Percentiles rank a stretch among this genome's conserved stretches.
These are phyloP conservation scores for Dermatophagoides farinae DNA, from an alignment of 1,140 invertebrate genomes.

Conservation along the genomic window DNA sequence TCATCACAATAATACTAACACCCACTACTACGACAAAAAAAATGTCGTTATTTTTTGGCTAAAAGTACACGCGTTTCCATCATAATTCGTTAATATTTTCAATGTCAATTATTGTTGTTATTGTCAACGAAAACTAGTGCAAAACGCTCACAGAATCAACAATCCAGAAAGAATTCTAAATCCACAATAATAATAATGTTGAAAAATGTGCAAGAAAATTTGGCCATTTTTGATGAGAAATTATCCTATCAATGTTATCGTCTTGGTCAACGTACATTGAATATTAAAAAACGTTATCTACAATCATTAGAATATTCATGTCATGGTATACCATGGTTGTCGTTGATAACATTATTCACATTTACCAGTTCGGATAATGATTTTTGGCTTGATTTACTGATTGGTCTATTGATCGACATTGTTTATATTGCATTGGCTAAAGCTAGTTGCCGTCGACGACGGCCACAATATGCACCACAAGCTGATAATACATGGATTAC, in stretches of 20 bases:
- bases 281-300: not conserved
- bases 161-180: no score
- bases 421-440: conserved; percentile 59
- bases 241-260: conserved; percentile 1
- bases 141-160: no score
- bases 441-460: conserved; percentile 46
- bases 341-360: conserved; percentile 45
- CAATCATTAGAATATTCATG: conserved; percentile 46
- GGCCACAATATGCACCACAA: conserved; percentile 42
- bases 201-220: not conserved
- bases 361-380: conserved; percentile 39
- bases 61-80: no score
- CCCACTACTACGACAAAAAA: no score
- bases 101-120: no score
- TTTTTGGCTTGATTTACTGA: conserved; percentile 58
- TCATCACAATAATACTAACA: no score
- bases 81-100: no score
- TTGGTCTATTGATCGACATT: conserved; percentile 71
- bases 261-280: not conserved
- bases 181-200: not conserved
- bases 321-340: conserved; percentile 68
- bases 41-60: no score
- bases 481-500: conserved; percentile 40
- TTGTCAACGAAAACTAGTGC: no score
- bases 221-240: not conserved